phyloP scores from a whole-genome alignment of 1,140 invertebrate species.

The Maconellicoccus hirsutus region DNA sequence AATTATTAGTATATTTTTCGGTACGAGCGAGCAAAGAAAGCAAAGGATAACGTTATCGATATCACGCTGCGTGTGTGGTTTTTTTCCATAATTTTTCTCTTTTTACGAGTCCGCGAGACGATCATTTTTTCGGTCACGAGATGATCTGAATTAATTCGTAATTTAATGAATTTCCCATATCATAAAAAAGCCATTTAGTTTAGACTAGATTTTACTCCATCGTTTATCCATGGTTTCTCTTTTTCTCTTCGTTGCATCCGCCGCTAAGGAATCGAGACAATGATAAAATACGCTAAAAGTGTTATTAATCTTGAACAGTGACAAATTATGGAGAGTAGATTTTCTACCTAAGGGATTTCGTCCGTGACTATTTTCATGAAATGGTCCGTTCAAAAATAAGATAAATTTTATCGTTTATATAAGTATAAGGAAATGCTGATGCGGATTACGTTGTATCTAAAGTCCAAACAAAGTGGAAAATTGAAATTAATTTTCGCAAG shows the following conservation, averaged over 20 bases:
- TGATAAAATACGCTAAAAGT: background rate
- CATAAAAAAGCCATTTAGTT: too few relatives aligned
- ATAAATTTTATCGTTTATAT: background rate
- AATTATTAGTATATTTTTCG: slow-evolving; percentile 1
- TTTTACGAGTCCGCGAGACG: background rate
- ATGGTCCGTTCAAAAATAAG: background rate
- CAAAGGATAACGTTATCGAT: background rate
- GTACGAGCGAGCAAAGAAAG: background rate
- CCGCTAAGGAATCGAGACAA: background rate
- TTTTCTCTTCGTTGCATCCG: too few relatives aligned
- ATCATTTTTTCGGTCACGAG: background rate
- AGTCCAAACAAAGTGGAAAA: too few relatives aligned
- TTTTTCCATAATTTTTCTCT: background rate
- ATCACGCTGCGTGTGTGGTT: background rate
- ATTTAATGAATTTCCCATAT: slow-evolving; percentile 4
- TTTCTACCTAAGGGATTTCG: background rate
- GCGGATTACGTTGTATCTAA: too few relatives aligned
- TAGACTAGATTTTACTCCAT: too few relatives aligned
- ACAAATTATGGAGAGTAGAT: slow-evolving; percentile 5
- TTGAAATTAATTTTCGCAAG: too few relatives aligned
- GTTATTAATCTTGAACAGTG: background rate
- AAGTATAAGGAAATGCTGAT: too few relatives aligned
- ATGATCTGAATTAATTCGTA: background rate
- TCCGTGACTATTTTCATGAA: background rate
- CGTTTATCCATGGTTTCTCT: too few relatives aligned